These are phyloP conservation scores for Limnephilus rhombicus DNA, from an alignment of 2,888 invertebrate species.

Conservation along the genomic window DNA sequence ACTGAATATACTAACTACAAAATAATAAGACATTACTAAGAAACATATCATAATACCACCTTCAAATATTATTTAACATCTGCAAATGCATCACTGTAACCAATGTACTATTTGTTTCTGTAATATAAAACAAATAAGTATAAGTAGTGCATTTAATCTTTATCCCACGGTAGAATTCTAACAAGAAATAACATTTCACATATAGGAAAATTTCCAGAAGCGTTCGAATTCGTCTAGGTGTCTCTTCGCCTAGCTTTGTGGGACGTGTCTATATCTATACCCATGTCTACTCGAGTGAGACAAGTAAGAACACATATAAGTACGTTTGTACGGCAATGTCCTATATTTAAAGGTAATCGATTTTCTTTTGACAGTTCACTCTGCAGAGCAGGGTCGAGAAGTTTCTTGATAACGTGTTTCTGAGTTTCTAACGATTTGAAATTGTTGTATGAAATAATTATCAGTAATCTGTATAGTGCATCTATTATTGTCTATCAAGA, in stretches of 20 bases:
- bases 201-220: background rate
- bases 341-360: conserved; percentile 56
- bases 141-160: background rate
- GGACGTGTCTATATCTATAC: background rate
- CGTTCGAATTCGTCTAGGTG: background rate
- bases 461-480: too few relatives aligned
- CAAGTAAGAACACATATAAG: background rate
- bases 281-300: background rate
- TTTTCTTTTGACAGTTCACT: conserved; percentile 56
- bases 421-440: background rate
- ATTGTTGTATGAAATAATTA: background rate
- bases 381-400: conserved; percentile 11
- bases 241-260: background rate
- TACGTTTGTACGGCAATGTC: conserved; percentile 2
- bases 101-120: too few relatives aligned
- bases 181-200: background rate
- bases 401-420: background rate
- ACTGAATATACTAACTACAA: too few relatives aligned
- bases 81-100: too few relatives aligned
- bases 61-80: too few relatives aligned
- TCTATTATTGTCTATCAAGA: too few relatives aligned
- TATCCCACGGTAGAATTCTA: background rate
- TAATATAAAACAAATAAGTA: background rate
- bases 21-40: too few relatives aligned
- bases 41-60: too few relatives aligned